These are phyloP conservation scores for Celastrina argiolus DNA, from an alignment of 2,888 invertebrate species.

Conservation along the genomic window DNA sequence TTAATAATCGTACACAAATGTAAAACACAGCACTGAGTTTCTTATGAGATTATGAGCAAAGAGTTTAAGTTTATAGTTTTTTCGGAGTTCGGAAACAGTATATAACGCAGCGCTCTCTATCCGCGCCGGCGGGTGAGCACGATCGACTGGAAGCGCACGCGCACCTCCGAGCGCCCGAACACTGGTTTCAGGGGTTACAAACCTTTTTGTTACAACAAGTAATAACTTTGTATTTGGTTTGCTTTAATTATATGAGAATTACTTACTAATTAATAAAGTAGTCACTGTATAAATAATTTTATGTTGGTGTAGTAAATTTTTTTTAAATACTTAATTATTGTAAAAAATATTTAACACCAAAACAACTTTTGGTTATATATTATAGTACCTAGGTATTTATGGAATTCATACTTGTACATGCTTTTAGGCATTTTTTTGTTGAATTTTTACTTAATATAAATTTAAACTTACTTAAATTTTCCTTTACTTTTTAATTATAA, in stretches of 20 bases:
- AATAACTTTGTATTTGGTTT: background rate
- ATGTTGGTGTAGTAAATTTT: no score
- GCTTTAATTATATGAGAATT: background rate
- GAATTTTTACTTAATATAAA: no score
- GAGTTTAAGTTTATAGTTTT: slow-evolving; percentile 19
- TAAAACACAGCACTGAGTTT: slow-evolving; percentile 21
- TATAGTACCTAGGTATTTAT: no score
- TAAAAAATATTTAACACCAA: no score
- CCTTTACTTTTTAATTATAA: no score
- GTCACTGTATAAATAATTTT: no score
- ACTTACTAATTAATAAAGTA: no score
- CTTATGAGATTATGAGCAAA: background rate
- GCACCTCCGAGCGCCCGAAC: slow-evolving; percentile 54
- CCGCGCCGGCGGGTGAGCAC: slow-evolving; percentile 58
- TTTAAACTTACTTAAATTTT: no score
- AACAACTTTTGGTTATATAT: background rate
- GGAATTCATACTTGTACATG: no score
- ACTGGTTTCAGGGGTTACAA: slow-evolving; percentile 47
- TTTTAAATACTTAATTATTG: no score
- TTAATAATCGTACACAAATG: slow-evolving; percentile 20
- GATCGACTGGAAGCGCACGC: slow-evolving; percentile 69
- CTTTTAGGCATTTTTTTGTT: no score
- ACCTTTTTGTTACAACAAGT: slow-evolving; percentile 45
- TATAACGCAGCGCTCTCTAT: slow-evolving; percentile 48
- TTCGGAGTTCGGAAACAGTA: slow-evolving; percentile 34